Evolutionary conservation across 2,888 invertebrate species (phyloP).

Genomic region (Amphipyra berbera): DNA sequence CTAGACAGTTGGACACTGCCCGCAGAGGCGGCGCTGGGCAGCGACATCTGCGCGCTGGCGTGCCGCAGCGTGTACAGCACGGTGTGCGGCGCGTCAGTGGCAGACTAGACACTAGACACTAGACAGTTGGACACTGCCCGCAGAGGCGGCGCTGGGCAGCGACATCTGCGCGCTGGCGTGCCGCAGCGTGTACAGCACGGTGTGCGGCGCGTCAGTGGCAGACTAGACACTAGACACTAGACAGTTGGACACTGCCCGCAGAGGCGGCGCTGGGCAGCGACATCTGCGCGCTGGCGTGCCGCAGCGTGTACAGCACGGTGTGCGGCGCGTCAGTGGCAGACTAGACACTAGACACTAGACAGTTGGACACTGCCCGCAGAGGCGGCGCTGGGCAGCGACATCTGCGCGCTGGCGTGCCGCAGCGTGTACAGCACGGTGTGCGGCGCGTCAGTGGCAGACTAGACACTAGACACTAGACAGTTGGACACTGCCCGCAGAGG

Average conservation of each 20-base stretch:
- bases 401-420: conserved; percentile 42
- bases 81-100: conserved; percentile 91
- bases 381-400: conserved; percentile 17
- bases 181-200: conserved; percentile 56
- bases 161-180: conserved; percentile 43
- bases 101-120: too few relatives aligned
- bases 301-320: conserved; percentile 73
- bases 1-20: too few relatives aligned
- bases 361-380: conserved; percentile 4
- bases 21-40: conserved; percentile 20
- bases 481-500: conserved; percentile 6
- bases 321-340: too few relatives aligned
- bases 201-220: conserved; percentile 91
- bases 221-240: too few relatives aligned
- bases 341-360: too few relatives aligned
- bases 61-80: conserved; percentile 29
- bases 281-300: conserved; percentile 38
- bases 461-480: too few relatives aligned
- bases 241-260: background rate
- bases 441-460: too few relatives aligned
- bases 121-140: too few relatives aligned
- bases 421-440: conserved; percentile 81
- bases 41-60: conserved; percentile 37
- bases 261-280: conserved; percentile 25
- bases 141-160: conserved; percentile 21